phyloP scores from a whole-genome alignment of 2,888 invertebrate genomes.

The Odontomyia ornata region DNA sequence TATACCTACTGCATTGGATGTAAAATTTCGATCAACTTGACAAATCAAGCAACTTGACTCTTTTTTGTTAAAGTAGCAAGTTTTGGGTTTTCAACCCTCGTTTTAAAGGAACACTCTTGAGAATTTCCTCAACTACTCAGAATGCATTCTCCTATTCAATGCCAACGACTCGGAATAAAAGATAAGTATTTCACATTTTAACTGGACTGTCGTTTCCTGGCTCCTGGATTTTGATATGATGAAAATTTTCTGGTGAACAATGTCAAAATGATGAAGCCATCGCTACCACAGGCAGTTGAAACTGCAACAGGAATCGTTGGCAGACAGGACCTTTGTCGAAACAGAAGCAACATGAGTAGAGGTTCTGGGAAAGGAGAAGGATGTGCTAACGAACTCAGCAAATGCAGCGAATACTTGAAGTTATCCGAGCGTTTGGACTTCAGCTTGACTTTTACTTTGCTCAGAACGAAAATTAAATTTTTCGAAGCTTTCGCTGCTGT shows the following conservation, averaged over 20 bases:
- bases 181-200: constrained; percentile 39
- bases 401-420: constrained; percentile 20
- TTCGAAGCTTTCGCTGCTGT: neutral
- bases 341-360: neutral
- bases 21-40: too few relatives aligned
- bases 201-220: constrained; percentile 42
- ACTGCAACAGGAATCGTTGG: neutral
- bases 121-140: too few relatives aligned
- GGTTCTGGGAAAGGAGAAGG: constrained; percentile 27
- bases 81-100: too few relatives aligned
- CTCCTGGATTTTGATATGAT: constrained; percentile 13
- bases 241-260: constrained; percentile 4
- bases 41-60: too few relatives aligned
- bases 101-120: too few relatives aligned
- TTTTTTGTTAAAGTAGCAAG: too few relatives aligned
- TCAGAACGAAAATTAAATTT: constrained; percentile 9
- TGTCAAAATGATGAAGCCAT: neutral
- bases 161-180: constrained; percentile 13
- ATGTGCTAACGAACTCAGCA: constrained; percentile 11
- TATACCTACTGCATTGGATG: too few relatives aligned
- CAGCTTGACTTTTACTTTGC: constrained; percentile 11
- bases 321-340: neutral
- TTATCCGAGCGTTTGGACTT: constrained; percentile 1
- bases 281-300: neutral
- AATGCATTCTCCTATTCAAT: neutral